Evolutionary conservation across 2,888 invertebrate species (phyloP).

Genomic region (Nemotelus pantherinus): DNA sequence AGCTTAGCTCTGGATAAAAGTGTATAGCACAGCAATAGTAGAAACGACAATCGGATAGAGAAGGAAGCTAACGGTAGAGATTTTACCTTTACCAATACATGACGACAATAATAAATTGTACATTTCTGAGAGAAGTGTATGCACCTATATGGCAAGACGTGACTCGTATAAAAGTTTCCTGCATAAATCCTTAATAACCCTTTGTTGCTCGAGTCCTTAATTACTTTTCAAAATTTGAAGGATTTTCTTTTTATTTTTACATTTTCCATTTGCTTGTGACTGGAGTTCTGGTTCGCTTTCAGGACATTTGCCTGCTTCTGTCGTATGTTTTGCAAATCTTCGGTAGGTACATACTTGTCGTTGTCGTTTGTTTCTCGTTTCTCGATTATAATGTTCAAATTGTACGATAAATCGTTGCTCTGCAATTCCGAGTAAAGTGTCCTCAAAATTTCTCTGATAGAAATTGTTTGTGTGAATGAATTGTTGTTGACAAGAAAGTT

Average conservation of each 20-base stretch:
- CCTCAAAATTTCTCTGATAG: background rate
- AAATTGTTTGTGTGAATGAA: too few species aligned
- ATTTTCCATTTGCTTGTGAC: background rate
- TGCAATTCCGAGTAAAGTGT: conserved; percentile 20
- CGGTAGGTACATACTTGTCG: background rate
- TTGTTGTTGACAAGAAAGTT: too few species aligned
- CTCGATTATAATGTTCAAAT: background rate
- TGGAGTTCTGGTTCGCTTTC: background rate
- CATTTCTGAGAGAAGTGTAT: conserved; percentile 29
- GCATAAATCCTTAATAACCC: conserved; percentile 44
- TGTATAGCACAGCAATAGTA: background rate
- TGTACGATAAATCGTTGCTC: conserved; percentile 31
- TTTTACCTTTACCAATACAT: conserved; percentile 32
- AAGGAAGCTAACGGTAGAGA: background rate
- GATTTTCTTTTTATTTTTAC: conserved; percentile 10
- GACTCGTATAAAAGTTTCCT: conserved; percentile 45
- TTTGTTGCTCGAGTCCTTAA: conserved; percentile 45
- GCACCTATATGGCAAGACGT: conserved; percentile 19
- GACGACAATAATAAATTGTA: conserved; percentile 38
- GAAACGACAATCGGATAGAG: background rate
- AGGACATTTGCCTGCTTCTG: background rate
- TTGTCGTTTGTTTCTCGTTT: conserved; percentile 5
- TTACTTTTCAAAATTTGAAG: conserved; percentile 45
- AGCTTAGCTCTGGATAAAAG: background rate
- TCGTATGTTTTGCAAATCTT: background rate